Percentiles rank a stretch among this genome's conserved stretches.
Evolutionary conservation across 2,113 vertebrate genomes (phyloP).

Genomic region (Glaucidium brasilianum): DNA sequence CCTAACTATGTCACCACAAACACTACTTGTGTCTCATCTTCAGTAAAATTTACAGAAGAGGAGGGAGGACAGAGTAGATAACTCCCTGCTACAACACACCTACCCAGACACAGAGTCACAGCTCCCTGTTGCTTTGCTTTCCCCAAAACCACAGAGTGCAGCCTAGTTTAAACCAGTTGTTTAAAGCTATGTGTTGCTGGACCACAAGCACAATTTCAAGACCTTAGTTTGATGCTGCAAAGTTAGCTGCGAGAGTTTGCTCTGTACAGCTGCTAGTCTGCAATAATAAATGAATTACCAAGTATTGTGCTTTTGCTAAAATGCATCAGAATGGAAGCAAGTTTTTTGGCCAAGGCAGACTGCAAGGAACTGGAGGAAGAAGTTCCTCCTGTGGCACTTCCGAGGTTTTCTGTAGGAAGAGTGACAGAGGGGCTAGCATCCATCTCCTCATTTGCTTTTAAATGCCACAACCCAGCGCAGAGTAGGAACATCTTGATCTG

Average conservation of each 20-base stretch:
- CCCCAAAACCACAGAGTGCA: background rate
- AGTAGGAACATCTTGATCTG: background rate
- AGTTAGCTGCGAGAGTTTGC: background rate
- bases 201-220: background rate
- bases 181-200: background rate
- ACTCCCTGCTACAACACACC: background rate
- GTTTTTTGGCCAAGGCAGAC: background rate
- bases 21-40: background rate
- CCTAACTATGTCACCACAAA: background rate
- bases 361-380: background rate
- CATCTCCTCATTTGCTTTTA: background rate
- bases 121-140: background rate
- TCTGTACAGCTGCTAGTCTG: background rate
- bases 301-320: background rate
- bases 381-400: background rate
- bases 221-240: background rate
- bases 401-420: background rate
- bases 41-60: background rate
- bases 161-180: background rate
- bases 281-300: background rate
- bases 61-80: background rate
- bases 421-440: background rate
- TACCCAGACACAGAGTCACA: background rate
- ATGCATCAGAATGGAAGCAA: background rate
- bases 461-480: background rate